Percentiles rank a stretch among this genome's conserved stretches.
Evolutionary conservation across 2,113 vertebrate species (phyloP).

Genomic region (Tachysurus vachellii): DNA sequence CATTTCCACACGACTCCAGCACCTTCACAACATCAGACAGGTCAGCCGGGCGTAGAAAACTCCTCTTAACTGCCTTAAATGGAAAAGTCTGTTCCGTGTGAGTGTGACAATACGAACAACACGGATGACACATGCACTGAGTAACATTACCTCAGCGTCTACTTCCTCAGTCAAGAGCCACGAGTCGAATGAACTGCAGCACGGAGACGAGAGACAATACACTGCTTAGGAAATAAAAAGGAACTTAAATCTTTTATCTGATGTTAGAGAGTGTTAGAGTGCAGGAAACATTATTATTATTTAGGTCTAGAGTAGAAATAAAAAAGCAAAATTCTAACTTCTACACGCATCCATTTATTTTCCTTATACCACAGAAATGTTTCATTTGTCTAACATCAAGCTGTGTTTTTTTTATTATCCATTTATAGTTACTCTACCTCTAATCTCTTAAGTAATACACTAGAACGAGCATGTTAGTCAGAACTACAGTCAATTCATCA

Average conservation of each 20-base stretch:
- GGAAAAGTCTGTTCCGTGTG: background rate
- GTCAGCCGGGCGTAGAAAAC: background rate
- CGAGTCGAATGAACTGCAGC: background rate
- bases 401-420: background rate
- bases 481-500: background rate
- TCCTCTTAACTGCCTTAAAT: background rate
- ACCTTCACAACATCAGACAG: background rate
- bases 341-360: background rate
- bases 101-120: background rate
- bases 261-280: background rate
- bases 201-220: background rate
- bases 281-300: background rate
- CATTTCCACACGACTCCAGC: background rate
- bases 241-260: background rate
- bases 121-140: background rate
- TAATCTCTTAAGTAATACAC: background rate
- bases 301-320: background rate
- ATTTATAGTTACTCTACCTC: background rate
- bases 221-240: background rate
- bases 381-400: background rate
- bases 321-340: too few species aligned
- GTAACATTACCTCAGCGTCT: conserved; percentile 24
- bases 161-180: conserved; percentile 1
- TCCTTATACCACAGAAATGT: background rate
- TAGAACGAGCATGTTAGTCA: background rate